Evolutionary conservation across 2,888 invertebrate genomes (phyloP).

Genomic region (Gryllus longicercus): DNA sequence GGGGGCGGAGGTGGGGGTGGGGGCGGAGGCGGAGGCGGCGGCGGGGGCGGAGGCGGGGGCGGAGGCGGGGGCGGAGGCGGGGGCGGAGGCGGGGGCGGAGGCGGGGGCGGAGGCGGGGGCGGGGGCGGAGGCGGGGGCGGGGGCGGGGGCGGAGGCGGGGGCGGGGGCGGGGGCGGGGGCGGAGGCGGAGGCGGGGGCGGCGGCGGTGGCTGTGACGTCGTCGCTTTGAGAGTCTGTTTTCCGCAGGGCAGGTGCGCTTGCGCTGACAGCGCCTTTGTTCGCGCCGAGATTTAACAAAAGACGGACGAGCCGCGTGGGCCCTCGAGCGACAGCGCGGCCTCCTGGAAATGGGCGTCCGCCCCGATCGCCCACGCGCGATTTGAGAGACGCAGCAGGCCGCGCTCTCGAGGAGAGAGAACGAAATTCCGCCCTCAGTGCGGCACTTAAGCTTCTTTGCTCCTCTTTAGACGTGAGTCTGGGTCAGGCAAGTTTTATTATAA

Average conservation of each 20-base stretch:
- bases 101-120: not conserved
- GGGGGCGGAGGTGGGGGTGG: too few species aligned
- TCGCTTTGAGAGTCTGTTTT: not conserved
- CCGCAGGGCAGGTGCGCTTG: constrained; percentile 4
- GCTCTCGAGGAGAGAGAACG: too few species aligned
- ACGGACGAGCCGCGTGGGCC: not conserved
- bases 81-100: not conserved
- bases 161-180: too few species aligned
- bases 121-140: too few species aligned
- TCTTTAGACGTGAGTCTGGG: too few species aligned
- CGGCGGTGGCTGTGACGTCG: not conserved
- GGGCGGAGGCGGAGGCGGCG: not conserved
- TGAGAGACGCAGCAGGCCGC: too few species aligned
- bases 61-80: not conserved
- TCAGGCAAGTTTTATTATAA: too few species aligned
- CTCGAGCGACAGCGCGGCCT: not conserved
- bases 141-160: not conserved
- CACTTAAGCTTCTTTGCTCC: too few species aligned
- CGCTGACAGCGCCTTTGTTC: constrained; percentile 6
- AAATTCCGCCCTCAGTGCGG: too few species aligned
- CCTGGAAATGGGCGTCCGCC: not conserved
- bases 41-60: not conserved
- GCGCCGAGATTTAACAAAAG: not conserved
- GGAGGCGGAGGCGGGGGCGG: not conserved
- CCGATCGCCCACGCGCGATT: too few species aligned